Evolutionary conservation across 92 coral and sea anemone species (phyloP), one percentile per base, ranked within the genome.

Genomic region (Palythoa caribaeorum): DNA sequence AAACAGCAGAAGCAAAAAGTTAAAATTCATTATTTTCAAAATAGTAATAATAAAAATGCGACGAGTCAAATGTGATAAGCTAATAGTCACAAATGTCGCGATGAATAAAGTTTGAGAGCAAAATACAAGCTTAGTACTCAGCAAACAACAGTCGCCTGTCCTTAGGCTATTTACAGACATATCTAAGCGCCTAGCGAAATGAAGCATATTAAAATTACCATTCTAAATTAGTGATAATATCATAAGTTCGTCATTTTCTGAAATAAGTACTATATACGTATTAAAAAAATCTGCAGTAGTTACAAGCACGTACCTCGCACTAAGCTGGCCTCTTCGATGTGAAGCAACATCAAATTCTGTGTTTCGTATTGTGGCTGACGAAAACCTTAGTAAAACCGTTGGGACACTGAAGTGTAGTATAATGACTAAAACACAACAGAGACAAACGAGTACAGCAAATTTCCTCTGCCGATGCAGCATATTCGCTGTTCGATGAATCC

Each of bases 331-430:
- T 50, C 83, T 16, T 3, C 69, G 83, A 7, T 54, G 20, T 15
- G 83, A 48, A 53, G 20, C 12, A 37, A 55, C 66, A 55, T 54
- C 69, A 50, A 76, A 16, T 54, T 55, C 66, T 77, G 44, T 36
- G 21, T 5, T 77, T 54, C 68, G 66, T 19, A 28, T 77, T 54
- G 50, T 77, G 37, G 83, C 15, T 36, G 50, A 28, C 28, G 80
- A 54, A 77, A 77, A 54, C 68, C 0, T 36, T 52, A 53, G 68
- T 1, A 77, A 14, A 35, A 77, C 83, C 12, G 83, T 52, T 39
- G 83, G 83, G 48, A 35, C 83, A 55, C 83, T 77, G 48, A 53
- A 54, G 83, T 77, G 83, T 53, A 77, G 11, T 52, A 77, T 54
- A 13, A 77, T 10, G 38, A 77, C 8, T 54, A 77, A 36, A 55